Evolutionary conservation across 2,113 vertebrate genomes (phyloP), one percentile per base, ranked within the genome.

Genomic region (Prochilodus magdalenae): DNA sequence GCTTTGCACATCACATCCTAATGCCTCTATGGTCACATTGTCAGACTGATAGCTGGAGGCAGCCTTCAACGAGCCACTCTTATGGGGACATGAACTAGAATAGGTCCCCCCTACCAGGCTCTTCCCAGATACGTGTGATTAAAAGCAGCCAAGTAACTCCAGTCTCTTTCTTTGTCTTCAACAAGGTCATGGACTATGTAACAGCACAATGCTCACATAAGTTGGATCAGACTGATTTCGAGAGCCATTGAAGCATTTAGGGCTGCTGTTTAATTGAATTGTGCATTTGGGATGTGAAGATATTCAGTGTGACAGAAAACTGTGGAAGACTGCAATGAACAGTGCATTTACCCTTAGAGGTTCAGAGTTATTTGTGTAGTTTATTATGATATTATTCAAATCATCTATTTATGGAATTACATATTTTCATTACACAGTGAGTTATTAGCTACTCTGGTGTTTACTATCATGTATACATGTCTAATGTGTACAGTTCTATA

Each of bases 21-120:
- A 77, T 49, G 81, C 81, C 71, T 75, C 71, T 78, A 47, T 73
- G 84, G 84, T 86, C 84, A 73, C 73, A 82, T 63, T 86, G 84
- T 86, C 81, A 80, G 73, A 49, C 78, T 70, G 59, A 80, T 77
- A 86, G 84, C 63, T 66, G 51, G 77, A 86, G 80, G 84, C 84
- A 75, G 66, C 72, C 73, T 62, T 65, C 80, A 82, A 80, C 77
- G 67, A 77, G 81, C 60, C 75, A 30, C 77, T 77, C 67, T 83
- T 80, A 59, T 66, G 49, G 66, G 75, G 84, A 79, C 73, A 72
- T 44, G 74, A 83, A 77, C 66, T 75, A 83, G 74, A 63, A 70
- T 62, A 12, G 40, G 66, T 59, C 49, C 81, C 81, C 70, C 74
- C n/a, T n/a, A 69, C 57, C 81, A 83, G 29, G 11, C 26, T 77